Evolutionary conservation across 2,797 vertebrate genomes (phyloP).

Genomic region (Sebastolobus alascanus): DNA sequence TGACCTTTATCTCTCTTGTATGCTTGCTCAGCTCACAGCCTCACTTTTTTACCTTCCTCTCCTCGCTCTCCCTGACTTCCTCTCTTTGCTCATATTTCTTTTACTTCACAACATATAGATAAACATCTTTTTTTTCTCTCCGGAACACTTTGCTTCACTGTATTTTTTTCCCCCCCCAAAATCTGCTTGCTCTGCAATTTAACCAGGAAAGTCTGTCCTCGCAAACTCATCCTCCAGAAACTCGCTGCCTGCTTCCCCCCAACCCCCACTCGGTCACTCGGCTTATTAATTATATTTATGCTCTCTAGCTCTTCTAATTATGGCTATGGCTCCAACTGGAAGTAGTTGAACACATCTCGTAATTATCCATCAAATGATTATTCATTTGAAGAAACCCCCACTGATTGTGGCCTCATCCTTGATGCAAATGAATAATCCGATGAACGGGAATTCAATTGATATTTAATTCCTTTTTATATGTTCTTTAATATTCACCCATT

Average conservation of each 20-base stretch:
- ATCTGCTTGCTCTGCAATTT: slow-evolving; percentile 68
- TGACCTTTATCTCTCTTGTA: slow-evolving; percentile 66
- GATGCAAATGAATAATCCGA: slow-evolving; percentile 66
- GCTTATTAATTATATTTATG: slow-evolving; percentile 71
- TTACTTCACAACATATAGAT: slow-evolving; percentile 52
- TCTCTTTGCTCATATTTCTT: slow-evolving; percentile 44
- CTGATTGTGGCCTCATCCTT: slow-evolving; percentile 57
- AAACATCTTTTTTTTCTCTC: slow-evolving; percentile 32
- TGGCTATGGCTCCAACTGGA: slow-evolving; percentile 48
- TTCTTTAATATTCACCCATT: slow-evolving; percentile 37
- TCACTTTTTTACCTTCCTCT: slow-evolving; percentile 32
- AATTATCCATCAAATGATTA: slow-evolving; percentile 75
- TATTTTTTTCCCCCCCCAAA: slow-evolving; percentile 17
- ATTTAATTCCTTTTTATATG: slow-evolving; percentile 32
- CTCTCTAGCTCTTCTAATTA: slow-evolving; percentile 67
- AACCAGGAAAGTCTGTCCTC: slow-evolving; percentile 37
- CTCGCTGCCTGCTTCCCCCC: background rate
- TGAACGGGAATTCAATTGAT: slow-evolving; percentile 44
- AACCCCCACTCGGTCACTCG: slow-evolving; percentile 31
- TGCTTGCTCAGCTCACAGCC: slow-evolving; percentile 62
- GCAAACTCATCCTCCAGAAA: slow-evolving; percentile 43
- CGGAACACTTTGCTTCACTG: slow-evolving; percentile 20
- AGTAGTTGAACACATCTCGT: slow-evolving; percentile 67
- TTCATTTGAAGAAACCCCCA: slow-evolving; percentile 74
- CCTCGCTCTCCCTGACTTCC: slow-evolving; percentile 16